Percentiles rank a stretch among this genome's conserved stretches.
Evolutionary conservation across 2,888 invertebrate genomes (phyloP).

Genomic region (Cyaniris semiargus): DNA sequence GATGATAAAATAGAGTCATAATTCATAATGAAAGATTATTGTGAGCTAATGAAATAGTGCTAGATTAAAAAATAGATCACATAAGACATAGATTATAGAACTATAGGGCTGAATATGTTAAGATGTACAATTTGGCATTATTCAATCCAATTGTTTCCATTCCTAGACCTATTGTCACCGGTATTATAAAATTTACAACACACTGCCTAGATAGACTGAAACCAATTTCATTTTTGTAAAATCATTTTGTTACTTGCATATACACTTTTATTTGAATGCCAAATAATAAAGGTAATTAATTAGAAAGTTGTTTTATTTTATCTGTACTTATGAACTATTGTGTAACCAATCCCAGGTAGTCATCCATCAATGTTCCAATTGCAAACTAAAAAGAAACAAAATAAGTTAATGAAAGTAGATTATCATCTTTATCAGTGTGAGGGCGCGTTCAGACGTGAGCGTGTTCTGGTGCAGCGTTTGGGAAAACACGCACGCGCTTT

Average conservation of each 20-base stretch:
- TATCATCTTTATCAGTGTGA: no score
- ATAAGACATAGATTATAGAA: slow-evolving; percentile 29
- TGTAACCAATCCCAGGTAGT: slow-evolving; percentile 92
- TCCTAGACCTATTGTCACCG: slow-evolving; percentile 31
- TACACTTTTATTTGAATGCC: slow-evolving; percentile 77
- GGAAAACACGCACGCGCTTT: no score
- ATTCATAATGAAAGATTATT: slow-evolving; percentile 1
- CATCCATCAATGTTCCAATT: slow-evolving; percentile 99
- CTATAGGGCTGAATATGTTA: slow-evolving; percentile 32
- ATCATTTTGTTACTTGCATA: slow-evolving; percentile 75
- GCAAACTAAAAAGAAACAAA: slow-evolving; percentile 89
- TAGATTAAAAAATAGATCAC: slow-evolving; percentile 29
- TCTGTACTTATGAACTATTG: slow-evolving; percentile 53
- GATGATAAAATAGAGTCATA: neutral
- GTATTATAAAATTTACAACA: slow-evolving; percentile 41
- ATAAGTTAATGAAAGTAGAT: neutral
- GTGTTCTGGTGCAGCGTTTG: no score
- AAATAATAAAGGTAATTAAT: slow-evolving; percentile 69
- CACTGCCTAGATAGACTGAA: slow-evolving; percentile 78
- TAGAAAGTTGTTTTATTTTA: slow-evolving; percentile 48
- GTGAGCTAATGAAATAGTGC: slow-evolving; percentile 33
- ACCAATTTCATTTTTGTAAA: slow-evolving; percentile 75
- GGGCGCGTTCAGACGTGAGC: no score
- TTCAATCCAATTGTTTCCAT: slow-evolving; percentile 36
- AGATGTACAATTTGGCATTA: slow-evolving; percentile 55